Evolutionary conservation across 2,888 invertebrate species (phyloP), one percentile per base, ranked within the genome.

Genomic region (Syrphus vitripennis): DNA sequence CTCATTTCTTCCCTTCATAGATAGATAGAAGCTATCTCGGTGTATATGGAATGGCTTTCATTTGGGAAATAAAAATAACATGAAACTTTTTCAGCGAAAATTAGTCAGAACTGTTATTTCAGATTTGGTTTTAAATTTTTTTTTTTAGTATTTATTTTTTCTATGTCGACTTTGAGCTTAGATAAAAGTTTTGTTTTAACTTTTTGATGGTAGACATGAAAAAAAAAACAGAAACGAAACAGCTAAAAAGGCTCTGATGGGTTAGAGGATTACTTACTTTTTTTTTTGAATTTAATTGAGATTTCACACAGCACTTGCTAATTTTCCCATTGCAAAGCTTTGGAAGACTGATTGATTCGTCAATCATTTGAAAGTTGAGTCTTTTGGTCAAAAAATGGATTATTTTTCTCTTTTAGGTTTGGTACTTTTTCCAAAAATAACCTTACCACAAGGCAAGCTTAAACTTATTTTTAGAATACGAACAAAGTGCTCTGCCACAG

Each of bases 21-120:
- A 34, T 34, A 50, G 5, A 50, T 24, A 24, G 4, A 14, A 42
- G 9, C n/a, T 21, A 19, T 34, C 4, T 34, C 3, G 2, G 5
- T 26, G 4, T 12, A 5, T 26, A 21, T 61, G n/a, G 4, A 40
- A 6, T 63, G 16, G 29, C 63, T 63, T 63, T 29, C 42, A 26
- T 63, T 29, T 63, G 63, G 42, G 26, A 42, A 42, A 42, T 63
- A 63, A 63, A 63, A 63, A 40, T 61, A 61, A 40, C 24, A 61
- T 61, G 40, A 21, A 61, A 61, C 24, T 61, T 61, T 61, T 61
- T 40, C 16, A 34, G 57, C 14, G 31, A 57, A 57, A 57, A 57
- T 57, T 57, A 57, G 57, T 21, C 21, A 19, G 57, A 57, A 31
- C 57, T 57, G 34, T 57, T 55, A 31, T 55, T 55, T 55, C 55